Base-by-base conservation (phyloP, 2,113 vertebrate genomes). In the Telmatochromis sp. region DNA sequence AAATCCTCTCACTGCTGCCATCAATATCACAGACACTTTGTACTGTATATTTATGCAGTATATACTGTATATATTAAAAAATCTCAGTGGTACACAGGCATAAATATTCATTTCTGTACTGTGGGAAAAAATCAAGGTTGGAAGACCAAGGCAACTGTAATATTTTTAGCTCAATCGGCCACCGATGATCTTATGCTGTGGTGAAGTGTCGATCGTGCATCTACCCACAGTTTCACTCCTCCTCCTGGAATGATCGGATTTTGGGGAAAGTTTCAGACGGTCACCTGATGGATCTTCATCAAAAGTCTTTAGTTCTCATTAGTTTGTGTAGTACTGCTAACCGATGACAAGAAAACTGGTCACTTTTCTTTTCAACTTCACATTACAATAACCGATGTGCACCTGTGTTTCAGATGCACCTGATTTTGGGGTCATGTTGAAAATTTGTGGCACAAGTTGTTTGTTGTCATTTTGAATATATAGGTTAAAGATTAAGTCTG, bases 161-260 rank as follows among this genome's bases (percentile, higher is more conserved):
- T 45, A 47, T 73, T 47, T 45, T 47, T 73, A 73, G 21, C 65
- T 15, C 7, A 71, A 42, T 23, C 0, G 3, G 37, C 21, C 1
- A 47, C 13, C 21, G 1, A 45, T 26, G 21, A 17, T 26, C 9
- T 45, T 17, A 26, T 47, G 40, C 14, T 45, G 40, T 75, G 21
- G 40, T 47, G 14, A 75, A 45, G 68, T 28, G 68, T 73, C 9
- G 0, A 2, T 73, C 6, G 14, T 47, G 21, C 40, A 73, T 73
- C 65, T 45, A 26, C 8, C 21, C 37, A 73, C 37, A 26, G 21
- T 45, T 73, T 73, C 13, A 23, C 37, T 73, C 21, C 13, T 23
- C n/a, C 65, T 21, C 0, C 33, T 45, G 13, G 4, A 26, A 26
- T 28, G 8, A 45, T 0, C 40, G 0, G 1, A 45, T 26, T 45